Percentiles rank a stretch among this genome's conserved stretches.
Evolutionary conservation across 2,113 vertebrate species (phyloP).

Genomic region (Girardinichthys multiradiatus): DNA sequence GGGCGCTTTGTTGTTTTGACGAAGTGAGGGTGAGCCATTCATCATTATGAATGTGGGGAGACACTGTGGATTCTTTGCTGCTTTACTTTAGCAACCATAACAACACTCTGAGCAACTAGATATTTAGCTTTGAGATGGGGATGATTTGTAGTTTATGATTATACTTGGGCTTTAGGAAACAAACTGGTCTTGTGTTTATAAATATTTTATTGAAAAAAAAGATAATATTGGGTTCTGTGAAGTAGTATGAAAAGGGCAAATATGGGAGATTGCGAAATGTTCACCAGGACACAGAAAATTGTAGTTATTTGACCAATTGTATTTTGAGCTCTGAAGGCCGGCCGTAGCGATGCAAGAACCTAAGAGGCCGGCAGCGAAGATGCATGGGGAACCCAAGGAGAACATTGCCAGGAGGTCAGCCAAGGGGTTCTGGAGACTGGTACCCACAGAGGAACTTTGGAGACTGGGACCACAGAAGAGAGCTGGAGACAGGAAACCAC

Average conservation of each 20-base stretch:
- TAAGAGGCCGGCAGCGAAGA: too few relatives aligned
- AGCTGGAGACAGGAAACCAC: too few relatives aligned
- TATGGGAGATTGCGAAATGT: background rate
- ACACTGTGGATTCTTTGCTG: constrained; percentile 29
- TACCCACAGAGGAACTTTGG: too few relatives aligned
- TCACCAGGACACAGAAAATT: background rate
- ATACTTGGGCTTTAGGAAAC: constrained; percentile 32
- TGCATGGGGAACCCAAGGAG: background rate
- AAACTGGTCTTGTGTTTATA: constrained; percentile 33
- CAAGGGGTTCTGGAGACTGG: too few relatives aligned
- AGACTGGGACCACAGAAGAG: too few relatives aligned
- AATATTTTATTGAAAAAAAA: constrained; percentile 28
- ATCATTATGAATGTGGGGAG: constrained; percentile 63
- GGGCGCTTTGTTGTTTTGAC: constrained; percentile 70
- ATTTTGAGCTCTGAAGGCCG: too few relatives aligned
- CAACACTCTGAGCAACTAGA: constrained; percentile 24
- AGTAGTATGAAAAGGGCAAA: background rate
- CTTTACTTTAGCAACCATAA: constrained; percentile 38
- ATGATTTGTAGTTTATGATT: constrained; percentile 57
- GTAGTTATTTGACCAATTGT: background rate
- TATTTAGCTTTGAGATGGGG: constrained; percentile 31
- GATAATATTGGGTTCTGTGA: background rate
- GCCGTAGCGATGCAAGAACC: too few relatives aligned
- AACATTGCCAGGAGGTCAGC: too few relatives aligned
- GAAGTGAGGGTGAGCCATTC: constrained; percentile 52